Percentiles rank a stretch among this genome's conserved stretches.
Conservation (phyloP, 2,797 vertebrate genomes). For the Acestrorhynchus altus region DNA sequence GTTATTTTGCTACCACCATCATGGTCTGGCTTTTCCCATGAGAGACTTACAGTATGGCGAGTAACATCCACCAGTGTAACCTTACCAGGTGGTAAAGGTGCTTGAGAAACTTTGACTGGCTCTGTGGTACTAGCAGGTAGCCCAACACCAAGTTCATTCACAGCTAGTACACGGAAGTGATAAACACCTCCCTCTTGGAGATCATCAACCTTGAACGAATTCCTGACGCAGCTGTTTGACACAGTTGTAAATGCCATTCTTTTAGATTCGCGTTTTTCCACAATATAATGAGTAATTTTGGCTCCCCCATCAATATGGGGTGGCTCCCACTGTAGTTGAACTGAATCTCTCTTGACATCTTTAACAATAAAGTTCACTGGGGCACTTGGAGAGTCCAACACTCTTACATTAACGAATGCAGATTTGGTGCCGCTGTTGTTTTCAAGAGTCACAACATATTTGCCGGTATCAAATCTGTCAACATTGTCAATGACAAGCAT, state of each 20-base stretch:
- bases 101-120: constrained; percentile 94
- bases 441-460: constrained; percentile 94
- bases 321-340: constrained; percentile 95
- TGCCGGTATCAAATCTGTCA: constrained; percentile 95
- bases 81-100: constrained; percentile 96
- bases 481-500: constrained; percentile 96
- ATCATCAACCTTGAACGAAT: constrained; percentile 92
- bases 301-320: constrained; percentile 93
- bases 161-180: constrained; percentile 94
- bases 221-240: constrained; percentile 92
- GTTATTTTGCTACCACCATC: constrained; percentile 97
- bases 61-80: constrained; percentile 94
- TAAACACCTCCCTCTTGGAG: constrained; percentile 94
- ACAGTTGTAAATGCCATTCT: constrained; percentile 94
- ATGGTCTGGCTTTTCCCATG: constrained; percentile 95
- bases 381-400: constrained; percentile 94
- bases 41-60: constrained; percentile 87
- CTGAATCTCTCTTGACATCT: constrained; percentile 93
- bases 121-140: constrained; percentile 89
- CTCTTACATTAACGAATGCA: constrained; percentile 94
- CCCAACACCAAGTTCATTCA: constrained; percentile 96
- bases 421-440: constrained; percentile 95
- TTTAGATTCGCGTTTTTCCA: constrained; percentile 97
- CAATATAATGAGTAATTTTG: constrained; percentile 96
- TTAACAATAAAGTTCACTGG: constrained; percentile 91